Evolutionary conservation across 53 echinoderm and acorn worm species (phyloP).

Genomic region (Apostichopus leukothele): DNA sequence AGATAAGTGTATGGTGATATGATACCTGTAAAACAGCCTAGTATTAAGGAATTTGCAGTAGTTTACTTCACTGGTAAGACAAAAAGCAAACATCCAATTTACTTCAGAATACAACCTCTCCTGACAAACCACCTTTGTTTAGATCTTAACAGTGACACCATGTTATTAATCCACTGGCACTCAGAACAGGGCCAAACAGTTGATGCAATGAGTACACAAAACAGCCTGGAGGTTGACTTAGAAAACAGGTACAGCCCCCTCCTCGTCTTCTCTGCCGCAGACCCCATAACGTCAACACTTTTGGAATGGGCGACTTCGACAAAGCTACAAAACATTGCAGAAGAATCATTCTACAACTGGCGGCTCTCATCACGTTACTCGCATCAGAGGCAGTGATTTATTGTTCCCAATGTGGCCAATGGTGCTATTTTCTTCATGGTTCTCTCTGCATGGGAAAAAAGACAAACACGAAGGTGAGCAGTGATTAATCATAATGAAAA

Average conservation of each 20-base stretch:
- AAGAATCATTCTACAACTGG: neutral
- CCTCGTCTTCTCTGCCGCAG: no score
- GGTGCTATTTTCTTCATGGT: constrained; percentile 75
- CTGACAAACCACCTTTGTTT: neutral
- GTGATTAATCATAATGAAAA: no score
- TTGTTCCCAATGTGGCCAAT: constrained; percentile 66
- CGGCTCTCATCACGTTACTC: constrained; percentile 78
- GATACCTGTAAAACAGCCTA: no score
- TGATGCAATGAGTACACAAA: no score
- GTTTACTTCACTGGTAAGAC: neutral
- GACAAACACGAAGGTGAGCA: no score
- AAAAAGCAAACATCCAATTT: neutral
- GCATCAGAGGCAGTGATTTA: constrained; percentile 82
- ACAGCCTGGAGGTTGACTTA: no score
- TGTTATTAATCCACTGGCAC: neutral
- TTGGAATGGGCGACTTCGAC: neutral
- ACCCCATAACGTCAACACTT: neutral
- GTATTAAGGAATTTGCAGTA: neutral
- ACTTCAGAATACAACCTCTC: constrained; percentile 18
- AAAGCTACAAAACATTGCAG: neutral
- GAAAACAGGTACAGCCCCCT: no score
- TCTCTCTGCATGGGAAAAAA: constrained; percentile 59
- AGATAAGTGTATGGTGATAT: neutral
- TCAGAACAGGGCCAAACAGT: no score
- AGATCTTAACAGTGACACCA: neutral